Evolutionary conservation across 2,113 vertebrate genomes (phyloP), one percentile per base, ranked within the genome.

Genomic region (Tauraco erythrolophus): DNA sequence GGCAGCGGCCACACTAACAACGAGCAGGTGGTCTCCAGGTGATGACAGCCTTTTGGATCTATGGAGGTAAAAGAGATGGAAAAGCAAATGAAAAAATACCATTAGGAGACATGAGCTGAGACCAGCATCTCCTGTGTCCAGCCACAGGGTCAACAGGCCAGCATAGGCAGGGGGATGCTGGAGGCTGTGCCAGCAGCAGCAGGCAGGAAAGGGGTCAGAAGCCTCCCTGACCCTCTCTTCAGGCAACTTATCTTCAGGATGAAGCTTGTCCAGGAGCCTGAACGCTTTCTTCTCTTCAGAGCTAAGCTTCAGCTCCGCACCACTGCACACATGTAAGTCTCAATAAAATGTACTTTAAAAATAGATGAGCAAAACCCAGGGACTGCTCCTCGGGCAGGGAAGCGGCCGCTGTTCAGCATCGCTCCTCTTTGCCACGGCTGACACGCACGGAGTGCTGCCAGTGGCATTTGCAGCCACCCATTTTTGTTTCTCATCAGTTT

Each of bases 401-500:
- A 27, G 23, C 23, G 23, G 58, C 33, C 41, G 0, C 76, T 22
- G 14, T 13, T 94, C 72, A 17, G 15, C 2, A 0, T 15, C 75
- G 15, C 35, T 30, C n/a, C 1, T 3, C 39, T 60, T 27, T 30
- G 6, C 66, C 31, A 30, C 18, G 9, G 57, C 57, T 27, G 21
- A 56, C 28, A 7, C 6, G 5, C 64, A 9, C 14, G 7, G 79
- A 8, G 79, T 0, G 0, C 65, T 82, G 81, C 78, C 0, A 0
- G 41, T 27, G 45, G 14, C 6, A 0, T 51, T 61, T 43, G 56
- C 64, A 53, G 6, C 41, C 1, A 0, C 45, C 16, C 21, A 1
- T 30, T 37, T 68, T 13, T 57, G 22, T 31, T 45, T 16, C 60
- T 81, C 41, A 1, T 45, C 58, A 31, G 41, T 4, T 61, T 87